These are phyloP conservation scores for Drosophila greeni DNA, from an alignment of 2,888 invertebrate species.

Conservation along the genomic window DNA sequence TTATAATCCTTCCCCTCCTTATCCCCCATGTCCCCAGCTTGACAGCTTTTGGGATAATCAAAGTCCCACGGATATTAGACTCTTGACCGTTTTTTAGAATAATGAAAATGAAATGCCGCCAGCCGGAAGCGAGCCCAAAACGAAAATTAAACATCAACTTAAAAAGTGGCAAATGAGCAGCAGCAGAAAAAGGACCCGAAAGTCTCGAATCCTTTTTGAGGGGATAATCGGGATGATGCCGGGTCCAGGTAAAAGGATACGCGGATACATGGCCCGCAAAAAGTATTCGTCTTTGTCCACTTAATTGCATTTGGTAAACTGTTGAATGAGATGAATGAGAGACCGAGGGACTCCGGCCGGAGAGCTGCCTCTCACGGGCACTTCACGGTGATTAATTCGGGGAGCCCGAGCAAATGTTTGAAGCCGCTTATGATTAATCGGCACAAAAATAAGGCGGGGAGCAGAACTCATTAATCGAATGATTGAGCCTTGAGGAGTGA, in stretches of 20 bases:
- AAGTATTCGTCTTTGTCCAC: constrained; percentile 28
- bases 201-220: constrained; percentile 5
- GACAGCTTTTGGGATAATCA: constrained; percentile 2
- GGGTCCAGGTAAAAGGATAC: constrained; percentile 20
- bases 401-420: constrained; percentile 15
- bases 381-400: constrained; percentile 37
- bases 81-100: not conserved
- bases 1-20: not conserved
- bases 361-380: constrained; percentile 4
- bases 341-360: not conserved
- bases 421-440: constrained; percentile 31
- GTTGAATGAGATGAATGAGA: constrained; percentile 22
- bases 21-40: not conserved
- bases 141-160: constrained; percentile 62
- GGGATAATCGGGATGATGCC: constrained; percentile 23
- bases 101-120: constrained; percentile 22
- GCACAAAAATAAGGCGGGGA: constrained; percentile 6
- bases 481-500: constrained; percentile 18
- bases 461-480: constrained; percentile 29
- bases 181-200: constrained; percentile 16
- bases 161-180: constrained; percentile 55
- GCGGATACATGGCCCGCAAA: not conserved
- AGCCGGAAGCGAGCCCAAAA: constrained; percentile 35
- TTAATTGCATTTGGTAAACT: constrained; percentile 37
- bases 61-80: constrained; percentile 3